phyloP scores from a whole-genome alignment of 2,113 vertebrate genomes.

The Charadrius vociferus region DNA sequence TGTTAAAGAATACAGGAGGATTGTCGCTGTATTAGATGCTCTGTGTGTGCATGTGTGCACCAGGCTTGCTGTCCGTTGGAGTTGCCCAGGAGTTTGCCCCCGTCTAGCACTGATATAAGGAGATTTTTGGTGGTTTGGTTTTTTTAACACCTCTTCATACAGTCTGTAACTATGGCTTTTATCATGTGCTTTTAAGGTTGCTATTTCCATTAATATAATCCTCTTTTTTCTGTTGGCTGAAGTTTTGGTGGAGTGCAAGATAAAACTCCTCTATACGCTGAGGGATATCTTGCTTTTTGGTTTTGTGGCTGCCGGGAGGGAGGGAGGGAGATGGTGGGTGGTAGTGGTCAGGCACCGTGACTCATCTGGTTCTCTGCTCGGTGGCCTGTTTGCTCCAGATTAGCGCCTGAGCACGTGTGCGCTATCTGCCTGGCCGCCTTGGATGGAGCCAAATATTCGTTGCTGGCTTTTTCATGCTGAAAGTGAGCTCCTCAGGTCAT shows the following conservation, averaged over 20 bases:
- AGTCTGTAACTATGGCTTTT: background rate
- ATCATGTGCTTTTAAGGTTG: background rate
- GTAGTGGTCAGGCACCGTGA: too few species aligned
- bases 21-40: background rate
- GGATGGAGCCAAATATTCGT: background rate
- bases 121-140: background rate
- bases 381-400: background rate
- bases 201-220: background rate
- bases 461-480: background rate
- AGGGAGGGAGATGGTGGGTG: background rate
- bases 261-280: background rate
- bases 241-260: background rate
- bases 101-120: background rate
- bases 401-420: fast-evolving
- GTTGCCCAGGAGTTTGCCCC: background rate
- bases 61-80: background rate
- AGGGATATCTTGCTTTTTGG: background rate
- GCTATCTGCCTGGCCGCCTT: background rate
- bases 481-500: fast-evolving
- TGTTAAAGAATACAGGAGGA: background rate
- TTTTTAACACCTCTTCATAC: background rate
- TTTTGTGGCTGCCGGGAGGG: background rate
- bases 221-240: background rate
- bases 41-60: background rate
- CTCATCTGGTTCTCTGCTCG: background rate